phyloP scores from a whole-genome alignment of 1,140 invertebrate genomes.

The Pollicipes pollicipes region DNA sequence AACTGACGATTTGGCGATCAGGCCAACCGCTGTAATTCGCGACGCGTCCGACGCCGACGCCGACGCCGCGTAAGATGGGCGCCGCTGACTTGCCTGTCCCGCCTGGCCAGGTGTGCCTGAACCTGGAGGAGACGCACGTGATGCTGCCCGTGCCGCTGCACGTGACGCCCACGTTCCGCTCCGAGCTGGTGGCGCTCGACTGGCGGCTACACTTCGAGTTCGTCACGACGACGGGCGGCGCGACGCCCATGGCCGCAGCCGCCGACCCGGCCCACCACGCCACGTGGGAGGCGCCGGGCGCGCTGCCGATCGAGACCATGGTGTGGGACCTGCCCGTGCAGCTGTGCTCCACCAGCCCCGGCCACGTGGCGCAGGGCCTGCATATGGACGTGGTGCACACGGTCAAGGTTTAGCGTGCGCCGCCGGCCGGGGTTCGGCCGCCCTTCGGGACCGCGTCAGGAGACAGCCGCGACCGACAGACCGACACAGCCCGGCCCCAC shows the following conservation, averaged over 20 bases:
- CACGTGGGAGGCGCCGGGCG: constrained; percentile 63
- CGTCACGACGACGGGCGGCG: constrained; percentile 42
- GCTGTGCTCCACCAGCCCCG: constrained; percentile 71
- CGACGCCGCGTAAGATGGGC: too few species aligned
- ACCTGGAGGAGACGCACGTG: constrained; percentile 68
- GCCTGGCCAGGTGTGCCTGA: constrained; percentile 54
- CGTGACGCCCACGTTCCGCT: constrained; percentile 79
- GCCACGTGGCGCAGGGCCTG: constrained; percentile 38
- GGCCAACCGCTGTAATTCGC: too few species aligned
- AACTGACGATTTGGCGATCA: too few species aligned
- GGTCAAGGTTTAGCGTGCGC: constrained; percentile 6
- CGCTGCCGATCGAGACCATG: constrained; percentile 87
- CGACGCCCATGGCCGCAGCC: constrained; percentile 12
- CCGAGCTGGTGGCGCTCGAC: constrained; percentile 62
- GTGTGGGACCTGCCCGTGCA: constrained; percentile 90
- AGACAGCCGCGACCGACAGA: too few species aligned
- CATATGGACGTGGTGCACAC: constrained; percentile 18
- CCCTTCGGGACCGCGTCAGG: too few species aligned
- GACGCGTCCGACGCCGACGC: too few species aligned
- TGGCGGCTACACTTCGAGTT: constrained; percentile 96
- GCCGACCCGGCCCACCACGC: constrained; percentile 29
- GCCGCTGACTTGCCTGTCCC: neutral
- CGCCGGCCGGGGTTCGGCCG: too few species aligned
- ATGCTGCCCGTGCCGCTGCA: constrained; percentile 83
- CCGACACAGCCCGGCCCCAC: too few species aligned